Evolutionary conservation across 2,888 invertebrate species (phyloP).

Genomic region (Drosophila paranaensis): DNA sequence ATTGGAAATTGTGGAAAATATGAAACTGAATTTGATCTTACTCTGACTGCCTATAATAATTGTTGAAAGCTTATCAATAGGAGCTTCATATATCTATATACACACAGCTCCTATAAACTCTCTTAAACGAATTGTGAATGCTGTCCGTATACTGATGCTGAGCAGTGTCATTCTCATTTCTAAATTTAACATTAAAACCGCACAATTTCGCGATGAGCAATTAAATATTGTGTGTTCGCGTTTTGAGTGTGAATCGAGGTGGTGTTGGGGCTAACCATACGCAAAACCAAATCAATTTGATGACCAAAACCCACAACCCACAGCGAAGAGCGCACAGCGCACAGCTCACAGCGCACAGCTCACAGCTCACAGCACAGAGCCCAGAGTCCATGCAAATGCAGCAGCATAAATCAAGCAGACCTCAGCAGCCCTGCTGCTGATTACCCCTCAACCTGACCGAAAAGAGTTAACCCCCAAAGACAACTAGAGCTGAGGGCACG

Average conservation of each 20-base stretch:
- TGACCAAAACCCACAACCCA: slow-evolving; percentile 9
- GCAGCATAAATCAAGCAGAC: slow-evolving; percentile 47
- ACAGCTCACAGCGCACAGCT: background rate
- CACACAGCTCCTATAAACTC: too few relatives aligned
- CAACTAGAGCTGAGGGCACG: slow-evolving; percentile 27
- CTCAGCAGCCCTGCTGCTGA: slow-evolving; percentile 22
- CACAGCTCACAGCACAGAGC: background rate
- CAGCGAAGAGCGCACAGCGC: background rate
- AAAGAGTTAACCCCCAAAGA: slow-evolving; percentile 55
- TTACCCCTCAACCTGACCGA: background rate
- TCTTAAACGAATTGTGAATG: background rate
- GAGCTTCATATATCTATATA: too few relatives aligned
- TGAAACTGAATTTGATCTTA: too few relatives aligned
- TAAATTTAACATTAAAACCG: slow-evolving; percentile 75
- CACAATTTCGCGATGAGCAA: slow-evolving; percentile 75
- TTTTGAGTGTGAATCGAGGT: slow-evolving; percentile 14
- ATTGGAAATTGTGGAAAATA: too few relatives aligned
- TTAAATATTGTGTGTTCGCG: slow-evolving; percentile 62
- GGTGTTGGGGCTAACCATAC: slow-evolving; percentile 10
- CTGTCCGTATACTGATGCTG: slow-evolving; percentile 5
- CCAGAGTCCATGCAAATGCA: slow-evolving; percentile 29
- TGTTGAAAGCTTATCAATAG: too few relatives aligned
- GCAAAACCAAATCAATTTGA: slow-evolving; percentile 36
- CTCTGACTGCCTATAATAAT: too few relatives aligned
- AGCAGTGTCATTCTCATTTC: slow-evolving; percentile 51